Percentiles rank a stretch among this genome's conserved stretches.
Evolutionary conservation across 2,113 vertebrate genomes (phyloP).

Genomic region (Neotragus moschatus): DNA sequence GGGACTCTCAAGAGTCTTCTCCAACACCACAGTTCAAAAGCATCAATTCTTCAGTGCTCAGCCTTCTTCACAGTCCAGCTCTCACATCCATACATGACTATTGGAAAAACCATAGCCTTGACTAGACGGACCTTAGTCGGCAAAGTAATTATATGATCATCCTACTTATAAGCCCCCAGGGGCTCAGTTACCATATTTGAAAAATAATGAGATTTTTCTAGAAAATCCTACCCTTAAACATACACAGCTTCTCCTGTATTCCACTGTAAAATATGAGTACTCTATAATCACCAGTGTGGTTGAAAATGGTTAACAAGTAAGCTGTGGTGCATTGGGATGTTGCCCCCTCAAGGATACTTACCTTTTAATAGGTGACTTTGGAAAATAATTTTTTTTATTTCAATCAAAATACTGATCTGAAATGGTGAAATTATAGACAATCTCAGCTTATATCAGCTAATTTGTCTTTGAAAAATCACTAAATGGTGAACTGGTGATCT

Average conservation of each 20-base stretch:
- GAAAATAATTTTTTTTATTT: not conserved
- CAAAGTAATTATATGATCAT: not conserved
- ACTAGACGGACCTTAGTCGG: too few relatives aligned
- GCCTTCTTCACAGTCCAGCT: too few relatives aligned
- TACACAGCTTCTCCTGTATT: not conserved
- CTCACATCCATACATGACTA: too few relatives aligned
- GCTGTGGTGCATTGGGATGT: not conserved
- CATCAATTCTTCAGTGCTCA: too few relatives aligned
- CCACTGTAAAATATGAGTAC: not conserved
- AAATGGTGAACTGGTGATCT: not conserved
- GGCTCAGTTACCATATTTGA: not conserved
- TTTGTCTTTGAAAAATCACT: not conserved
- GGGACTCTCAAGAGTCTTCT: too few relatives aligned
- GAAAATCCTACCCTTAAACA: not conserved
- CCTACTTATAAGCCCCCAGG: not conserved
- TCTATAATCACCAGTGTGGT: not conserved
- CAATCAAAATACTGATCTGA: not conserved
- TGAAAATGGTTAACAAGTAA: not conserved
- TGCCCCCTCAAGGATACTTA: not conserved
- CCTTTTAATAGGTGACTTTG: not conserved
- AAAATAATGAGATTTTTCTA: slow-evolving; percentile 20
- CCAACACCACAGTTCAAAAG: too few relatives aligned
- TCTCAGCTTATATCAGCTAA: not conserved
- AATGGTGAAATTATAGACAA: not conserved
- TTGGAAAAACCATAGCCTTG: too few relatives aligned